A percentile compares a stretch with the other conserved stretches of the same genome.
Evolutionary conservation across 2,888 invertebrate species (phyloP).

Genomic region (Syrphus vitripennis): DNA sequence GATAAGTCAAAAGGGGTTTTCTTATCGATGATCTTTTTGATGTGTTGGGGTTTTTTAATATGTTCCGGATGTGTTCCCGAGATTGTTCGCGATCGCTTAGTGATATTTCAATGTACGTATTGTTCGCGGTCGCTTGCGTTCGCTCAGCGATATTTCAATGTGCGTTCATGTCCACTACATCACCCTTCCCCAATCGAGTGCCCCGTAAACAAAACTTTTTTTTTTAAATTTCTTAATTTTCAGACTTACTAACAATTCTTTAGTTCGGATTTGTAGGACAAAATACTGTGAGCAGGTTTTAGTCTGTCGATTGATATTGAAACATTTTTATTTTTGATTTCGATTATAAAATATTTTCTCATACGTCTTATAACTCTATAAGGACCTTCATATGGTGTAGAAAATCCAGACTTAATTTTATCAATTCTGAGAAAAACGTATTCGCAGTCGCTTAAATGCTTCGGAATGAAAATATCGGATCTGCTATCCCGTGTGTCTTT

Average conservation of each 20-base stretch:
- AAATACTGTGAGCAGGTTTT: background rate
- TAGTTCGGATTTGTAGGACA: background rate
- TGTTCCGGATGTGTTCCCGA: no score
- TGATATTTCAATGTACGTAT: no score
- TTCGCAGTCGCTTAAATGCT: background rate
- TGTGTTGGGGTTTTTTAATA: no score
- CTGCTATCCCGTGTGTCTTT: background rate
- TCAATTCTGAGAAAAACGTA: slow-evolving; percentile 6
- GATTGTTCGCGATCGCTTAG: no score
- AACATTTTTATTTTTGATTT: background rate
- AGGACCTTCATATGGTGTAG: background rate
- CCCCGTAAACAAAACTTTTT: background rate
- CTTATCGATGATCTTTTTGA: no score
- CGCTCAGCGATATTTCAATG: no score
- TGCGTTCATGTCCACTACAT: background rate
- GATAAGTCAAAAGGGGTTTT: no score
- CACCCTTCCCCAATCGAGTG: background rate
- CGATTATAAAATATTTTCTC: background rate
- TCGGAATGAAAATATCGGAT: background rate
- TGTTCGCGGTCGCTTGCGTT: no score
- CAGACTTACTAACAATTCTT: background rate
- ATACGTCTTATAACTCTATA: background rate
- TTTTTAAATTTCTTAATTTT: no score
- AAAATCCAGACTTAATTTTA: background rate
- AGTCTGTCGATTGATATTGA: background rate